Conservation (phyloP, 2,888 invertebrate species). For the Parelbella ahira region DNA sequence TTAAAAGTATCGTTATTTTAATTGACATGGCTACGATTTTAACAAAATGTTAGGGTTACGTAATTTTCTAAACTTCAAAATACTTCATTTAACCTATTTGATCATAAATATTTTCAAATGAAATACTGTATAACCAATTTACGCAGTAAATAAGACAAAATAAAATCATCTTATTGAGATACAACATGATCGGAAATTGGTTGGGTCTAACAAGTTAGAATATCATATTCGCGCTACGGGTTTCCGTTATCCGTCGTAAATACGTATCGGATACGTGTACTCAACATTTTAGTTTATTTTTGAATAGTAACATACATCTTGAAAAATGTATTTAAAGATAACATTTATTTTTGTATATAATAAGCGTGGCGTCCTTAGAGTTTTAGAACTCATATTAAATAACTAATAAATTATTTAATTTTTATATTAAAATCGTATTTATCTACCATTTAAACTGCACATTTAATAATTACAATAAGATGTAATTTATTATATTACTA, state of each 20-base stretch:
- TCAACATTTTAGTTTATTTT: background rate
- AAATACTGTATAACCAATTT: too few relatives aligned
- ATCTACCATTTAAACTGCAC: too few relatives aligned
- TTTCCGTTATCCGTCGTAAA: conserved; percentile 24
- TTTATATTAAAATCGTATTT: too few relatives aligned
- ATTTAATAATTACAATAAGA: too few relatives aligned
- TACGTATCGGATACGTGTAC: conserved; percentile 14
- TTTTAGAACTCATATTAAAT: background rate
- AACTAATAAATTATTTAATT: background rate
- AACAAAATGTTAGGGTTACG: conserved; percentile 6
- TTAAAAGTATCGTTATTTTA: background rate
- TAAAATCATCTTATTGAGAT: too few relatives aligned
- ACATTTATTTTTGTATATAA: too few relatives aligned
- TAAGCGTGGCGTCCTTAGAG: too few relatives aligned
- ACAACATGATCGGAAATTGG: conserved; percentile 31
- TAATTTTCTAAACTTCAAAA: conserved; percentile 14
- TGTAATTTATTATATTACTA: too few relatives aligned
- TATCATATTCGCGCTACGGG: conserved; percentile 34
- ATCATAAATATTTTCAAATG: conserved; percentile 2
- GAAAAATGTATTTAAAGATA: too few relatives aligned
- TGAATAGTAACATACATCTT: too few relatives aligned
- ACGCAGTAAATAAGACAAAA: background rate
- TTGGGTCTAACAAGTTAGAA: conserved; percentile 28
- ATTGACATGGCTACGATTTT: background rate
- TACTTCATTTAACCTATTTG: too few relatives aligned